phyloP scores from a whole-genome alignment of 2,113 vertebrate species.

The Phylloscopus whistleri region DNA sequence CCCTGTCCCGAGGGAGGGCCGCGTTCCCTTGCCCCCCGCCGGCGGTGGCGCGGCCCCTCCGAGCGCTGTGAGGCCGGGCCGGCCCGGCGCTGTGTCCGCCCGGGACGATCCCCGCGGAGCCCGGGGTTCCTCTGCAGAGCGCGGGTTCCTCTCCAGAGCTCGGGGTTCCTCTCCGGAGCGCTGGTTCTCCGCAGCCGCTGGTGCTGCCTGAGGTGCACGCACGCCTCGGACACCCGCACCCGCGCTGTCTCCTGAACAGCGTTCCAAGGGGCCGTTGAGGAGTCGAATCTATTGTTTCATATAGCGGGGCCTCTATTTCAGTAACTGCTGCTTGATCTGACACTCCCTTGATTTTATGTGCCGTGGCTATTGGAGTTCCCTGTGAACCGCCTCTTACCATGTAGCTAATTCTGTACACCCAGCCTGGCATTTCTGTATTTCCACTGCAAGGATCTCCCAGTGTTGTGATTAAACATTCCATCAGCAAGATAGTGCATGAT shows the following conservation, averaged over 20 bases:
- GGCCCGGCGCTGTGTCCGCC: background rate
- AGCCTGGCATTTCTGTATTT: background rate
- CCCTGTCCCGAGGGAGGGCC: background rate
- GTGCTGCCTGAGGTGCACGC: background rate
- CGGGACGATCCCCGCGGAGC: accelerated
- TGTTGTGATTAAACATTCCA: background rate
- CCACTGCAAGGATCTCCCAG: background rate
- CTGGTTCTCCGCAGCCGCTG: accelerated
- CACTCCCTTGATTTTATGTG: accelerated
- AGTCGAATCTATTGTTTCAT: accelerated
- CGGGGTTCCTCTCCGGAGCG: background rate
- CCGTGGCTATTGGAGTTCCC: background rate
- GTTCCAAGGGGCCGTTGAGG: accelerated
- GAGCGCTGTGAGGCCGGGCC: background rate
- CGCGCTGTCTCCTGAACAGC: accelerated
- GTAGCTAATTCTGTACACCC: too few relatives aligned
- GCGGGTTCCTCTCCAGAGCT: accelerated
- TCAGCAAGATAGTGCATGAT: accelerated
- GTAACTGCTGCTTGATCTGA: background rate
- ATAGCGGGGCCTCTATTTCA: background rate
- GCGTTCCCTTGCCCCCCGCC: background rate
- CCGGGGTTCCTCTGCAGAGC: too few relatives aligned
- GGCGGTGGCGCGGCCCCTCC: background rate
- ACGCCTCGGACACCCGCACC: background rate
- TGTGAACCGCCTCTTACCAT: background rate